phyloP scores from a whole-genome alignment of 2,113 vertebrate genomes.

The Ciconia stormi region DNA sequence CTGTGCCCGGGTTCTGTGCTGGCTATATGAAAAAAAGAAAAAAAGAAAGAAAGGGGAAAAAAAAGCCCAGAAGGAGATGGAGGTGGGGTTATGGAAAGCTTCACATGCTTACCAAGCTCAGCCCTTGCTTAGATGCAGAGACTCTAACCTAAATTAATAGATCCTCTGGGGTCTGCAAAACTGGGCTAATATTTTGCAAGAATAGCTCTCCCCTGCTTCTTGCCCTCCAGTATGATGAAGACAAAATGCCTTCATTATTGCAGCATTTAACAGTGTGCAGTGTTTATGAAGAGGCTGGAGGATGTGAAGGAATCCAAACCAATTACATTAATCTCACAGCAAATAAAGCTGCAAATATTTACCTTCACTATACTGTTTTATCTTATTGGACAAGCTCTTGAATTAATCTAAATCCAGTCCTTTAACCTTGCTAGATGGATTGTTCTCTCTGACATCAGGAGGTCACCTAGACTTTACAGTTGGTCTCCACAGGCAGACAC shows the following conservation, averaged over 20 bases:
- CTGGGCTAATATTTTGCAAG: constrained; percentile 64
- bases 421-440: constrained; percentile 34
- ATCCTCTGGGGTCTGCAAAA: constrained; percentile 52
- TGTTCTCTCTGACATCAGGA: not conserved
- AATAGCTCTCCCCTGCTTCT: constrained; percentile 45
- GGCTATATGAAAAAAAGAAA: not conserved
- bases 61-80: not conserved
- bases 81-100: not conserved
- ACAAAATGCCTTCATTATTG: constrained; percentile 64
- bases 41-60: not conserved
- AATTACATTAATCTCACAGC: constrained; percentile 63
- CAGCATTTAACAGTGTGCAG: constrained; percentile 54
- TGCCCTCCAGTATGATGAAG: constrained; percentile 53
- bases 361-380: constrained; percentile 29
- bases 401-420: constrained; percentile 55
- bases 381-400: constrained; percentile 36
- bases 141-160: constrained; percentile 55
- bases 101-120: not conserved
- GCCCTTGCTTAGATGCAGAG: not conserved
- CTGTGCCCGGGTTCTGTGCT: not conserved
- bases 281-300: constrained; percentile 58
- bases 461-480: not conserved
- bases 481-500: not conserved
- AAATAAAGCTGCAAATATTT: constrained; percentile 66
- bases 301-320: constrained; percentile 59